Evolutionary conservation across 2,888 invertebrate species (phyloP).

Genomic region (Amphipoea oculea): DNA sequence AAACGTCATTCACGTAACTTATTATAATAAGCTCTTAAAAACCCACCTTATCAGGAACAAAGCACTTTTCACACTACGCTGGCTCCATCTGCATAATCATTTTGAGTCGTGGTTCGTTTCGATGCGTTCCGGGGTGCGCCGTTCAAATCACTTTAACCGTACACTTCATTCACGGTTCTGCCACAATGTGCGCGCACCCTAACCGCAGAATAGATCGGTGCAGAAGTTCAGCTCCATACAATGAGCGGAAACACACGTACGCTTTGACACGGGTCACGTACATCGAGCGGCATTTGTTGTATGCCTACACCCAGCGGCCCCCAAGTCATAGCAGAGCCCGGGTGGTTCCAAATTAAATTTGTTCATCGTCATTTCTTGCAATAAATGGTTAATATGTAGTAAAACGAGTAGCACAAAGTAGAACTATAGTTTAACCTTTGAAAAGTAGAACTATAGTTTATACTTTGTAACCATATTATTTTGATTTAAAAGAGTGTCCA

Average conservation of each 20-base stretch:
- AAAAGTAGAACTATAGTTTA: too few relatives aligned
- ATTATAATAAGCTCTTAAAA: neutral
- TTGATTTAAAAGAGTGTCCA: too few relatives aligned
- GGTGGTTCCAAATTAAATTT: neutral
- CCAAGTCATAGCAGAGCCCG: neutral
- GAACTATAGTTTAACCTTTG: neutral
- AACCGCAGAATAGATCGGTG: neutral
- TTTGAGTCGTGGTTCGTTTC: slow-evolving; percentile 21
- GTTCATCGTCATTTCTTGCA: neutral
- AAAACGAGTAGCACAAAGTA: neutral
- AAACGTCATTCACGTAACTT: neutral
- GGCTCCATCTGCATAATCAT: slow-evolving; percentile 22
- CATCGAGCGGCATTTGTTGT: neutral
- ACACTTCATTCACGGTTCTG: slow-evolving; percentile 36
- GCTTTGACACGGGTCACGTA: neutral
- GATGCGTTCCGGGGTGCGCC: slow-evolving; percentile 19
- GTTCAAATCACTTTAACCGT: slow-evolving; percentile 29
- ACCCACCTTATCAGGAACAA: slow-evolving; percentile 13
- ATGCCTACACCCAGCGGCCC: neutral
- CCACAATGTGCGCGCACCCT: slow-evolving; percentile 35
- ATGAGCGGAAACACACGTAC: neutral
- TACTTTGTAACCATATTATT: too few relatives aligned
- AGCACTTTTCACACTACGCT: slow-evolving; percentile 25
- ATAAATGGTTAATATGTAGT: neutral
- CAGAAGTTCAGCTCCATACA: neutral